These are phyloP conservation scores for Bos indicus DNA, from an alignment of 2,113 vertebrate genomes.

Conservation along the genomic window DNA sequence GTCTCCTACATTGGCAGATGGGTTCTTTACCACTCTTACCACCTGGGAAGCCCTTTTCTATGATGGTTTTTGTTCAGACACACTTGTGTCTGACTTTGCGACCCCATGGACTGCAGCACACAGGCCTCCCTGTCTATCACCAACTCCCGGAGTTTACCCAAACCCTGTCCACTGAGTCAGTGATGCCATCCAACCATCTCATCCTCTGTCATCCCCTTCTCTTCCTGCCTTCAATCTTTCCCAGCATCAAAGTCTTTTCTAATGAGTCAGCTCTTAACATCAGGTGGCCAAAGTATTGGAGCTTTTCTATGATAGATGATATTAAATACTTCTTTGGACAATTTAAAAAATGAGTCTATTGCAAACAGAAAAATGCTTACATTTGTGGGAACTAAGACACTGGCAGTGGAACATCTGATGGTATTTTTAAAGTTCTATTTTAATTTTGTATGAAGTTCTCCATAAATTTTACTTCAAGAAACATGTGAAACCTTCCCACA, in stretches of 20 bases:
- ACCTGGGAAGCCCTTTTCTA: not conserved
- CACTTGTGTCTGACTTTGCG: not conserved
- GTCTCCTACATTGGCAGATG: not conserved
- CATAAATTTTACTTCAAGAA: not conserved
- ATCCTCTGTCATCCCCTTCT: not conserved
- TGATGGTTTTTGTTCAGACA: not conserved
- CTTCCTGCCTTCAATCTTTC: not conserved
- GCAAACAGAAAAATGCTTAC: not conserved
- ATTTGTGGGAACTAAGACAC: not conserved
- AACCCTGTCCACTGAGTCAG: not conserved
- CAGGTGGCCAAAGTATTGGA: not conserved
- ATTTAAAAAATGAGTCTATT: not conserved
- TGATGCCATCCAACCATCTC: not conserved
- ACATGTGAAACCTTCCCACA: not conserved
- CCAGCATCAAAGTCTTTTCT: not conserved
- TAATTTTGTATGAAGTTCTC: not conserved
- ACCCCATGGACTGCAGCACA: not conserved
- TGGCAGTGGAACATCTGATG: not conserved
- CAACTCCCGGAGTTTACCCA: not conserved
- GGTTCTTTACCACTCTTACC: not conserved
- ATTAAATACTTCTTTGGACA: too few relatives aligned
- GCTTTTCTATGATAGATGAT: not conserved
- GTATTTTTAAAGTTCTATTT: not conserved
- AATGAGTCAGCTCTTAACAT: not conserved
- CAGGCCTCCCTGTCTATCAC: not conserved